Base-by-base conservation (phyloP, 2,797 vertebrate species). In the Tangara arthus region DNA sequence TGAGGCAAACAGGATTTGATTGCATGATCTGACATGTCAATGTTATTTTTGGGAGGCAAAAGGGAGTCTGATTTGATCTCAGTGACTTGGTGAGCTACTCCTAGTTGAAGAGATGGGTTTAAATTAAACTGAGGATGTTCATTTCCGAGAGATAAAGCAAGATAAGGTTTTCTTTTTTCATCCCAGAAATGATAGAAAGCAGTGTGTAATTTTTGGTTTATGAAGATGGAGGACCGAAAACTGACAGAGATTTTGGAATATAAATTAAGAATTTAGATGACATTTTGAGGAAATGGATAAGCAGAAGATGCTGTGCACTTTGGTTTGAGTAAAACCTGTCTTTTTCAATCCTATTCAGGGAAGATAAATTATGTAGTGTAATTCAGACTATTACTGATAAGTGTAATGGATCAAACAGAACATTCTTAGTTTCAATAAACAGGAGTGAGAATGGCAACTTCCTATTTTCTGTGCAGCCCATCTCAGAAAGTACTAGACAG, bases 221-320 rank as follows among this genome's bases (percentile, higher is more conserved):
- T 37, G 52, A 96, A 89, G 93, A 95, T 87, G 70, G 90, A 96
- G 95, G 69, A 85, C 30, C 42, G 8, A 87, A 96, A 95, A 64
- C 49, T 89, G 76, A 94, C 87, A 88, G 21, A 65, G 71, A 95
- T 96, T 96, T 95, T 87, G 80, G 84, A 96, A 97, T 91, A 90
- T 95, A 93, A 93, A 96, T 97, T 95, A 96, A 91, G 95, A 97
- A 97, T 97, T 97, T 96, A 97, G 94, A 97, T 97, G 95, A 76
- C 95, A 95, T 97, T 97, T 96, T 92, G 91, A 96, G 84, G 59
- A 90, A 97, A 88, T 79, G 61, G 97, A 97, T 97, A 97, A 97
- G 96, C 81, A 89, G n/a, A 71, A 81, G 68, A 56, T 77, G 70
- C 55, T 2, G 20, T 76, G 61, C 12, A 35, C 66, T 94, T 87